phyloP scores from a whole-genome alignment of 2,797 vertebrate species.

The Molossus alvarezi region DNA sequence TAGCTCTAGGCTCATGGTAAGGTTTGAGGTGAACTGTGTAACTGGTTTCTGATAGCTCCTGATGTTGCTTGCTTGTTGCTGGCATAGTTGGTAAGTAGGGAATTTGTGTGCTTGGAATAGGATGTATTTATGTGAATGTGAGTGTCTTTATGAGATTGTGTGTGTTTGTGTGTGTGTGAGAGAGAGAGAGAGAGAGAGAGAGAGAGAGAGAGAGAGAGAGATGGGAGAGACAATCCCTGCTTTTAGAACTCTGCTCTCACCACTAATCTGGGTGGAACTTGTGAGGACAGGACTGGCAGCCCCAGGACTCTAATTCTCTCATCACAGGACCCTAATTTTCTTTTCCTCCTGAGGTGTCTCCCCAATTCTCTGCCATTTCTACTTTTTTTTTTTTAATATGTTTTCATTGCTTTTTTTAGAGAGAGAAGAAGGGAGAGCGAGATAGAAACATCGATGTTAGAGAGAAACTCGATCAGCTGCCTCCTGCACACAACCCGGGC shows the following conservation, averaged over 20 bases:
- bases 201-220: background rate
- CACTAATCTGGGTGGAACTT: slow-evolving; percentile 42
- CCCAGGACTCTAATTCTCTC: background rate
- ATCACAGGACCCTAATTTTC: background rate
- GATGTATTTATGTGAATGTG: background rate
- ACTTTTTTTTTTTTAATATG: background rate
- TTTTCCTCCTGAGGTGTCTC: slow-evolving; percentile 20
- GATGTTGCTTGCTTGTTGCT: slow-evolving; percentile 55
- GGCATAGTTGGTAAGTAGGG: slow-evolving; percentile 20
- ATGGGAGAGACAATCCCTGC: background rate
- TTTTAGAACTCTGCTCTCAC: slow-evolving; percentile 29
- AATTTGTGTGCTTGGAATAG: background rate
- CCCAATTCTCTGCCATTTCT: background rate
- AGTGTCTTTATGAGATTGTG: too few relatives aligned
- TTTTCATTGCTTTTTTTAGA: too few relatives aligned
- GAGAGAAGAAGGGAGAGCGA: too few relatives aligned
- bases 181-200: background rate
- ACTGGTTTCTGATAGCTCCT: slow-evolving; percentile 33
- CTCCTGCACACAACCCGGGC: too few relatives aligned
- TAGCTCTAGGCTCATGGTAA: slow-evolving; percentile 52
- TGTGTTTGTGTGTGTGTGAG: background rate
- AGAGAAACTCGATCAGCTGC: too few relatives aligned
- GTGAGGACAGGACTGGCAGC: background rate
- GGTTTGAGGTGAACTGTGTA: slow-evolving; percentile 45
- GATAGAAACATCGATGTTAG: too few relatives aligned